Evolutionary conservation across 2,113 vertebrate species (phyloP), one percentile per base, ranked within the genome.

Genomic region (Prionailurus bengalensis): DNA sequence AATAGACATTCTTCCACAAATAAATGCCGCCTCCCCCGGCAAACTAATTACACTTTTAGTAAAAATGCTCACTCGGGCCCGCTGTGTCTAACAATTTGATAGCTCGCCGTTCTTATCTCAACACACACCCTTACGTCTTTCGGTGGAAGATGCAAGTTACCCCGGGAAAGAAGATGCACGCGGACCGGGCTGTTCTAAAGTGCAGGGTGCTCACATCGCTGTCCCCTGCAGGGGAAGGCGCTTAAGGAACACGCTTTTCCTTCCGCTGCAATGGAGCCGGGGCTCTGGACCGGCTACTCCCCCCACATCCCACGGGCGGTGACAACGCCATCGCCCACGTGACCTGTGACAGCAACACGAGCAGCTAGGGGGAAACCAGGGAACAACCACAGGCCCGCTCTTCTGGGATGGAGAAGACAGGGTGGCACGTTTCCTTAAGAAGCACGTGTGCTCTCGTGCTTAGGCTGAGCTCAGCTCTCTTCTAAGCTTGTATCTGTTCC

Each of bases 401-500:
- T 27, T 68, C 39, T 7, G 70, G 81, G 51, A 7, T 0, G 15
- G 68, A 79, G 73, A 51, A 61, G 51, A 11, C 0, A 0, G 5
- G 0, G 1, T 0, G 23, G 39, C 0, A 0, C 5, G 11, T 14
- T 7, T 33, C 4, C 1, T 14, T 36, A 29, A 58, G 4, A 6
- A 10, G 33, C 2, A 13, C 0, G 0, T 0, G 4, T 1, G 36
- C 15, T 11, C 1, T 0, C 3, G 7, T 0, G 25, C 42, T 1
- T 1, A 3, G n/a, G 5, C 1, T 0, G 12, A 33, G 65, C 48
- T 27, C 1, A 0, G 31, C 14, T 33, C 61, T 71, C 66, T 23
- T n/a, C 71, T 17, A 12, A 78, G 74, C 42, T 21, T 0, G 7
- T 4, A 6, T 33, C 27, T 55, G n/a, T 42, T 45, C 66, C 4